Base-by-base conservation (phyloP, 1,140 invertebrate species). In the Popillia japonica region DNA sequence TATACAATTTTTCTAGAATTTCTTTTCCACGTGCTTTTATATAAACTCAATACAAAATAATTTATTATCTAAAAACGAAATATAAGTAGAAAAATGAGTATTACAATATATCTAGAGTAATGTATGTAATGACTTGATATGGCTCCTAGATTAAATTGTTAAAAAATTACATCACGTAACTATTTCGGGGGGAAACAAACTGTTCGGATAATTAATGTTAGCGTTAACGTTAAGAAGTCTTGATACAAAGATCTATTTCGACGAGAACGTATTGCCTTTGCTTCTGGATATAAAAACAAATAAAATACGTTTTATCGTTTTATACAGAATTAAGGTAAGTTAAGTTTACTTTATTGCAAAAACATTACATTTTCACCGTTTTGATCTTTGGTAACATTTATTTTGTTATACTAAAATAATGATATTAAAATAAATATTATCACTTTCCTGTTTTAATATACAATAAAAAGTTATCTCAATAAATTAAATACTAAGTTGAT, bases 1-100 rank as follows among this genome's bases (percentile, higher is more conserved):
- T 82, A 82, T 82, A 80, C 78, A 82, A 77, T 79, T 72, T 68
- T 81, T 78, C 68, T 75, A 75, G 41, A 72, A 22, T 68, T 74
- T 79, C 64, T 41, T 40, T 14, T 74, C n/a, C 72, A 42, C 23
- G 44, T 55, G 75, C 75, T 76, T 76, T 55, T 55, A 42, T 76
- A 48, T 27, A 75, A 79, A 64, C 77, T 72, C 75, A 79, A 73
- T 77, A 79, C 55, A 77, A 79, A 79, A 79, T 61, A 77, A 79
- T 72, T 68, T 41, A 77, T 61, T 27, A 64, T 55, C 27, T 78
- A 72, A 22, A 68, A 78, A 27, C 55, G 77, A 74, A 76, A 20
- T 34, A 34, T 68, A 79, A 77, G 23, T 79, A 42, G 42, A 48
- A 55, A 76, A 44, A n/a, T 23, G 68, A 77, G 68, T 64, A 77